Percentiles rank a stretch among this genome's conserved stretches.
These are phyloP conservation scores for Trachymyrmex septentrionalis DNA, from an alignment of 1,140 invertebrate species.

Conservation along the genomic window DNA sequence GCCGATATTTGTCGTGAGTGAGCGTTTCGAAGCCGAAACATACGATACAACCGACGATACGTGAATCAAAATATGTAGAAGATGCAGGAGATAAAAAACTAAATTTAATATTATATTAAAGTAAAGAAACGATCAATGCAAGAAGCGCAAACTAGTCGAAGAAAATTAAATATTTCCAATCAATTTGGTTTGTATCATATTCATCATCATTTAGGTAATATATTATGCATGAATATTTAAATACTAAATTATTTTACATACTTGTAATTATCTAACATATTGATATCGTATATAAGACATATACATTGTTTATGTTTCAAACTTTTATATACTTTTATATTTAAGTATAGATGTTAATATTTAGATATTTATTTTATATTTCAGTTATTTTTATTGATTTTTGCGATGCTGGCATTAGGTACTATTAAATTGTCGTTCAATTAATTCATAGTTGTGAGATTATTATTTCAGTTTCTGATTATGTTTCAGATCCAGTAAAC, in stretches of 20 bases:
- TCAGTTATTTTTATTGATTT: too few relatives aligned
- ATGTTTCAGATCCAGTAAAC: too few relatives aligned
- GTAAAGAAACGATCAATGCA: neutral
- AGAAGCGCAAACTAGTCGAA: too few relatives aligned
- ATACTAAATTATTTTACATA: neutral
- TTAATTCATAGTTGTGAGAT: too few relatives aligned
- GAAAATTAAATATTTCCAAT: neutral
- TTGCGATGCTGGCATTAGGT: too few relatives aligned
- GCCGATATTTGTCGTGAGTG: slow-evolving; percentile 17
- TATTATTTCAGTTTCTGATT: too few relatives aligned
- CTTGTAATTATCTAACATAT: neutral
- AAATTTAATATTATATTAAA: neutral
- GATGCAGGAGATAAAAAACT: neutral
- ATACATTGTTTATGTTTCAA: too few relatives aligned
- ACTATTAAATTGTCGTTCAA: too few relatives aligned
- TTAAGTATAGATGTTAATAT: too few relatives aligned
- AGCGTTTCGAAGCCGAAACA: neutral
- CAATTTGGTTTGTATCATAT: neutral
- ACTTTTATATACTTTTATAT: too few relatives aligned
- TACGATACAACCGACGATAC: neutral
- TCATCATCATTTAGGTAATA: neutral
- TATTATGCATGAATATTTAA: neutral
- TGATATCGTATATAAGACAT: too few relatives aligned
- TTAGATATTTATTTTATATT: too few relatives aligned
- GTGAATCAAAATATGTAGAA: neutral